Evolutionary conservation across 1,140 invertebrate genomes (phyloP), one percentile per base, ranked within the genome.

Genomic region (Vanessa atalanta): DNA sequence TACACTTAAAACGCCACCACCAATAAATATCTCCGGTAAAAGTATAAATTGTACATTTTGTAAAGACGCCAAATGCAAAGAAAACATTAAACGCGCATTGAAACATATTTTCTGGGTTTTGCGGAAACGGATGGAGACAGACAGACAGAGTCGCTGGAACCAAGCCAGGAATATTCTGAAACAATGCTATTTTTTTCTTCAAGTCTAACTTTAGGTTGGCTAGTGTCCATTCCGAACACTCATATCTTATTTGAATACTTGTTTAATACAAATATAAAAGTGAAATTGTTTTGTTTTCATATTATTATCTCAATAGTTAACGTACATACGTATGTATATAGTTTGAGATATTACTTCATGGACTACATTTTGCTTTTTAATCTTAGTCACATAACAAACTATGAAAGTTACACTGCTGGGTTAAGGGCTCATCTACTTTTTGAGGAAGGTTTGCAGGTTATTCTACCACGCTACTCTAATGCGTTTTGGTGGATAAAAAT

Each of bases 71-170:
- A 78, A 78, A 74, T 70, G 71, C 78, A 79, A 82, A 83, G 83
- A 83, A 82, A 81, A 77, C 83, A 80, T 82, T 82, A 82, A 79
- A 75, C 31, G 74, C 67, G 77, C 77, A 77, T 76, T 75, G 75
- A 77, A 80, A 85, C 79, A 85, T 84, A 81, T 83, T 83, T 82
- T 76, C 71, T 68, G 77, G 82, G 83, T 78, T 80, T 80, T 77
- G 65, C 78, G 84, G 77, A 86, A 85, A 81, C 82, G 84, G 84
- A 86, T 81, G 83, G 75, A 79, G 83, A 79, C 83, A 84, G 80
- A 79, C 73, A 77, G 80, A 78, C 70, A 77, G 65, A 82, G 79
- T 76, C 81, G 73, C 77, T 86, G 84, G 84, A 82, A 72, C 43
- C 16, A 16, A 51, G 85, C 83, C 83, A 87, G 75, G 61, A 37